Conservation (phyloP, 2,888 invertebrate species). For the Antitype chi region DNA sequence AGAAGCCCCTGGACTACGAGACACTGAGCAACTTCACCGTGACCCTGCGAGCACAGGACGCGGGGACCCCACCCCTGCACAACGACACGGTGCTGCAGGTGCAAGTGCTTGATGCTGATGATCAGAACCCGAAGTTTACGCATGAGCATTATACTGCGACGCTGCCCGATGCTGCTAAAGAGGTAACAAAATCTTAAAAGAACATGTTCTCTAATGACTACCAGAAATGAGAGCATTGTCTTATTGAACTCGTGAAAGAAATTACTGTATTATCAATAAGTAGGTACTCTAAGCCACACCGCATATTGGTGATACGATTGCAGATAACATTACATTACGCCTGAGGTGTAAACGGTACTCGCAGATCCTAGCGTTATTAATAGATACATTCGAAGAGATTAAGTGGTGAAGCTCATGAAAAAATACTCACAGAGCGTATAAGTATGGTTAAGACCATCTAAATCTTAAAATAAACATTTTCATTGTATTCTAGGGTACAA, state of each 20-base stretch:
- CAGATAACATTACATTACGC: not conserved
- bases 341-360: not conserved
- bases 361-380: not conserved
- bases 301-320: no score
- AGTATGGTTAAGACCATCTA: not conserved
- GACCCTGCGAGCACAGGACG: conserved; percentile 94
- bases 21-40: conserved; percentile 94
- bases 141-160: conserved; percentile 94
- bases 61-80: conserved; percentile 94
- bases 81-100: conserved; percentile 94
- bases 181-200: conserved; percentile 68
- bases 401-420: not conserved
- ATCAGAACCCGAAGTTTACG: conserved; percentile 96
- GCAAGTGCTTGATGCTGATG: conserved; percentile 96
- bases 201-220: not conserved
- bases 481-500: conserved; percentile 87
- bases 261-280: not conserved
- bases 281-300: not conserved
- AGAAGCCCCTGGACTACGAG: conserved; percentile 96
- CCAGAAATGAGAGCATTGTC: not conserved
- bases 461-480: not conserved
- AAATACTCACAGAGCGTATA: no score
- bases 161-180: conserved; percentile 91
- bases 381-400: not conserved
- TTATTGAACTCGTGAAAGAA: not conserved